Evolutionary conservation across 2,113 vertebrate species (phyloP), one percentile per base, ranked within the genome.

Genomic region (Cinclus cinclus): DNA sequence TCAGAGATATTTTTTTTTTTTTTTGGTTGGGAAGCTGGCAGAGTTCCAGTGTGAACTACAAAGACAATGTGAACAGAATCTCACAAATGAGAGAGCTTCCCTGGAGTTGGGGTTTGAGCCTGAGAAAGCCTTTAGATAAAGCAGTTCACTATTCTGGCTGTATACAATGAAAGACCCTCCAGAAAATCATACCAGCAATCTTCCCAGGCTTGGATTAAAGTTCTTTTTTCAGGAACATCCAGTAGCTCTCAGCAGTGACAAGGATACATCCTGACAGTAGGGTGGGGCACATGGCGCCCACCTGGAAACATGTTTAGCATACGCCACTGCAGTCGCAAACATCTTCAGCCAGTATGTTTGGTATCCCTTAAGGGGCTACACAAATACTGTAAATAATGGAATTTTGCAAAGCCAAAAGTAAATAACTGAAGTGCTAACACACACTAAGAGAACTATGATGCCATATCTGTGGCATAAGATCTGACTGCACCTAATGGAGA

Each of bases 281-380:
- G 50, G 75, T 42, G 52, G 47, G 56, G 68, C 53, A 80, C 19
- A 3, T 0, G 0, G 42, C 6, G 49, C 75, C 42, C 5, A 1
- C 59, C n/a, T 11, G 2, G 74, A 76, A 46, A 74, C 2, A 3
- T 0, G 2, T 55, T 65, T 10, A 73, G 39, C n/a, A 33, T 20
- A 37, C 14, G 65, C 31, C 46, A 23, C 46, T 69, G 21, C 13
- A 64, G 41, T 24, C 7, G 0, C 42, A 87, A 68, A 73, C 41
- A 62, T 22, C 79, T 35, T 30, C 8, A 76, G 37, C 4, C 28
- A 27, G 19, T 10, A 15, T 23, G 9, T 35, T 62, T 75, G 33
- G 41, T 60, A 53, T 42, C 21, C 1, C 42, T 65, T 83, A 75
- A 87, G 14, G 59, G 21, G n/a, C 67, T 42, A 27, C 3, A 49